Evolutionary conservation across 2,888 invertebrate genomes (phyloP).

Genomic region (Sceliomorpha sp.): DNA sequence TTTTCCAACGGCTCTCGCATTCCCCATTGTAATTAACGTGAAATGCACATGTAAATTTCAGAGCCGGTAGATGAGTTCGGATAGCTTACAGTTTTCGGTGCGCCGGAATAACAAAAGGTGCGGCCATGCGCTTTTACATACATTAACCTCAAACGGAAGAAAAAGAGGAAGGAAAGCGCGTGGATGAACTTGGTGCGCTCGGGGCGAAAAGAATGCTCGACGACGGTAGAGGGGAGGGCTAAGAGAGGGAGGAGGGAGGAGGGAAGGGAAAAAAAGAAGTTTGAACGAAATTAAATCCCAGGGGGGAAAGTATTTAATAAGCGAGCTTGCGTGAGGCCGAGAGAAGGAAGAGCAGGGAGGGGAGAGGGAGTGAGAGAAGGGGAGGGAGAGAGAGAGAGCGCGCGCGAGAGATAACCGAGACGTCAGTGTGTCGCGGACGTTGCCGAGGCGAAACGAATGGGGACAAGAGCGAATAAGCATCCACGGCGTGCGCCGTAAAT

Average conservation of each 20-base stretch:
- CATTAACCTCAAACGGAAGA: slow-evolving; percentile 7
- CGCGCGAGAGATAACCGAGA: slow-evolving; percentile 3
- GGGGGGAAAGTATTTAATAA: slow-evolving; percentile 34
- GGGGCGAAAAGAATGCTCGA: too few species aligned
- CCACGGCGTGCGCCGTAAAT: slow-evolving; percentile 19
- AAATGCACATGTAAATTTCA: slow-evolving; percentile 22
- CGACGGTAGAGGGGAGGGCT: too few species aligned
- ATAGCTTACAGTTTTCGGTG: slow-evolving; percentile 11
- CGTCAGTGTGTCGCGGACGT: slow-evolving; percentile 17
- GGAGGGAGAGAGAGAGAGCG: slow-evolving; percentile 1
- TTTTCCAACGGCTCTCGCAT: neutral
- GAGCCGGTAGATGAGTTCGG: slow-evolving; percentile 1
- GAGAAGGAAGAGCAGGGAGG: slow-evolving; percentile 4
- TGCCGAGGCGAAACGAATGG: slow-evolving; percentile 15
- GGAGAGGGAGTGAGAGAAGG: slow-evolving; percentile 3
- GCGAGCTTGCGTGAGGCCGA: slow-evolving; percentile 3
- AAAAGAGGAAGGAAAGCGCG: slow-evolving; percentile 1
- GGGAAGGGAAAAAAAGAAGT: slow-evolving; percentile 3
- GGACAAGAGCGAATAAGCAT: slow-evolving; percentile 32
- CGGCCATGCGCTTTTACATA: slow-evolving; percentile 8
- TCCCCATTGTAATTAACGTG: slow-evolving; percentile 24
- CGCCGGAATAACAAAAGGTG: slow-evolving; percentile 17
- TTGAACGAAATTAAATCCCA: slow-evolving; percentile 21
- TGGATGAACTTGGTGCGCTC: neutral
- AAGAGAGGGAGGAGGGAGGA: too few species aligned